Percentiles rank a stretch among this genome's conserved stretches.
phyloP scores from a whole-genome alignment of 2,888 invertebrate genomes.

The Frankliniella intonsa region DNA sequence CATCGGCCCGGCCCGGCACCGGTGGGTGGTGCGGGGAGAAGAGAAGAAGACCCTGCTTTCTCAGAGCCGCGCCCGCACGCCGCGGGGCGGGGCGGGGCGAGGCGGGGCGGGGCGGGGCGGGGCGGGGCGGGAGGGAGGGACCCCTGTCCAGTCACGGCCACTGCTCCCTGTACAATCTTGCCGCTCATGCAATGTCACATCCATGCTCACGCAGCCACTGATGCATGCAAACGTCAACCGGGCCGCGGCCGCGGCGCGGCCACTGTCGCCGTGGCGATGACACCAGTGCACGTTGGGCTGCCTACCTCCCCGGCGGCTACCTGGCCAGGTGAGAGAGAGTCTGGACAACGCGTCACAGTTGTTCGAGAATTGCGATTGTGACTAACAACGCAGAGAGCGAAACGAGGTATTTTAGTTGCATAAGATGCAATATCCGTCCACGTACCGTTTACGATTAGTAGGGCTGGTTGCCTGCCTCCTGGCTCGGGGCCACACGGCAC shows the following conservation, averaged over 20 bases:
- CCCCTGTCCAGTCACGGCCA: background rate
- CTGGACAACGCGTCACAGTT: background rate
- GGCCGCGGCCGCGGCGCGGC: background rate
- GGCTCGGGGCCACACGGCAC: too few relatives aligned
- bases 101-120: background rate
- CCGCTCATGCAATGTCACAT: background rate
- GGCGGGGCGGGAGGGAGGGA: too few relatives aligned
- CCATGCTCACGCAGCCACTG: background rate
- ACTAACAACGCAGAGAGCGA: background rate
- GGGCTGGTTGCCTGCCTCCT: too few relatives aligned
- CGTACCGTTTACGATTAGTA: too few relatives aligned
- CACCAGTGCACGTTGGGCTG: background rate
- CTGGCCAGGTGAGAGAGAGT: background rate
- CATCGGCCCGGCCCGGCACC: too few relatives aligned
- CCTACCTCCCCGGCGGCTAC: background rate
- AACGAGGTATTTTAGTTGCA: background rate
- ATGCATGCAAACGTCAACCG: background rate
- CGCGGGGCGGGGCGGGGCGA: background rate
- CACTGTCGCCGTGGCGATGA: background rate
- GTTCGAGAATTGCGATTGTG: background rate
- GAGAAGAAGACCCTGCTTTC: background rate
- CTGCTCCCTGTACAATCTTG: background rate
- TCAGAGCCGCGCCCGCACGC: background rate
- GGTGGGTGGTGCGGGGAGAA: background rate
- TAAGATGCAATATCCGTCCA: too few relatives aligned